Evolutionary conservation across 2,113 vertebrate species (phyloP).

Genomic region (Anas platyrhynchos): DNA sequence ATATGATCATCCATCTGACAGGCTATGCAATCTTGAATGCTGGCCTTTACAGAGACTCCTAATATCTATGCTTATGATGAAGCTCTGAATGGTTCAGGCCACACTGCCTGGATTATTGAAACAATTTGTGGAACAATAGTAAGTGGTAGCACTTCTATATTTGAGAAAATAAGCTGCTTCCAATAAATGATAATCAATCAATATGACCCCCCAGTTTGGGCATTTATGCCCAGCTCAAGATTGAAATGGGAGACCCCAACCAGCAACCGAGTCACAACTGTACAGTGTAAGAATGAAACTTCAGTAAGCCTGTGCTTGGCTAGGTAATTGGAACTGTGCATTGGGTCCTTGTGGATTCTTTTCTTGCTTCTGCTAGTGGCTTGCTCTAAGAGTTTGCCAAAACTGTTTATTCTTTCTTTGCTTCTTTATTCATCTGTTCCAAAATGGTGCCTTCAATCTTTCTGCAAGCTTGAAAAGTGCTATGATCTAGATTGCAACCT

Average conservation of each 20-base stretch:
- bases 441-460: not conserved
- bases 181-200: not conserved
- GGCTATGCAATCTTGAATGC: not conserved
- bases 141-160: not conserved
- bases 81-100: not conserved
- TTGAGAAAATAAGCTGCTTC: not conserved
- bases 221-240: not conserved
- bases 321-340: rapidly evolving
- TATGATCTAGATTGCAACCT: not conserved
- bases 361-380: not conserved
- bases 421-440: not conserved
- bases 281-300: not conserved
- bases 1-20: not conserved
- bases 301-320: not conserved
- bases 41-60: not conserved
- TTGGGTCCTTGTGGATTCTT: not conserved
- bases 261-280: not conserved
- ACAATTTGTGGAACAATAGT: not conserved
- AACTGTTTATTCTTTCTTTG: not conserved
- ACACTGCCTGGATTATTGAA: not conserved
- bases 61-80: not conserved
- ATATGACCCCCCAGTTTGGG: not conserved
- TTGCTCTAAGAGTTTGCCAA: not conserved
- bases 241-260: not conserved
- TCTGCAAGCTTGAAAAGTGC: not conserved